Evolutionary conservation across 1,140 invertebrate genomes (phyloP).

Genomic region (Diuraphis noxia): DNA sequence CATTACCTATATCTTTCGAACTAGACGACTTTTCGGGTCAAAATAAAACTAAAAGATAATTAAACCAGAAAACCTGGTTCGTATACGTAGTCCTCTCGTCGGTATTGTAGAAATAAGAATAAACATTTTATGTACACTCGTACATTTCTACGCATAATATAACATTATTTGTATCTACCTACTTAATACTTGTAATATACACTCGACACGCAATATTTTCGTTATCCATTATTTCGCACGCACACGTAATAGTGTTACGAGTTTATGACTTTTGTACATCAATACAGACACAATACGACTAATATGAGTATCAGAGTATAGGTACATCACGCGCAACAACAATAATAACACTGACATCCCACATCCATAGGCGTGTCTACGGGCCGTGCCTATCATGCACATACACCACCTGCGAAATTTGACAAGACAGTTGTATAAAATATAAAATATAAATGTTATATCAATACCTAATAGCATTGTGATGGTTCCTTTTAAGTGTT

Average conservation of each 20-base stretch:
- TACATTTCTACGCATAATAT: neutral
- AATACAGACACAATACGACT: neutral
- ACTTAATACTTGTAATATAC: neutral
- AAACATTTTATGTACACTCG: neutral
- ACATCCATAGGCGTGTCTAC: no score
- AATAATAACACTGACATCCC: neutral
- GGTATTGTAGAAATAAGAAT: neutral
- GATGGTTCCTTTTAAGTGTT: no score
- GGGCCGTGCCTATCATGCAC: no score
- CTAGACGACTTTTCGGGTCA: neutral
- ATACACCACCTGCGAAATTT: no score
- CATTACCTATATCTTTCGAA: neutral
- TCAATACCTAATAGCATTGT: no score
- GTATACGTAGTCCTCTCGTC: neutral
- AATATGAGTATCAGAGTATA: neutral
- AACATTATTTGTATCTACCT: neutral
- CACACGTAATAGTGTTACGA: neutral
- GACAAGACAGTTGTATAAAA: no score
- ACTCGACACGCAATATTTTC: neutral
- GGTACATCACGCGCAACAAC: neutral
- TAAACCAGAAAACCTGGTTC: neutral
- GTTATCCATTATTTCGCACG: neutral
- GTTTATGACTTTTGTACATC: neutral
- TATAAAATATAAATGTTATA: no score
- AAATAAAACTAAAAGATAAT: neutral